phyloP scores from a whole-genome alignment of 2,888 invertebrate species.

The Acanthococcus lagerstroemiae region DNA sequence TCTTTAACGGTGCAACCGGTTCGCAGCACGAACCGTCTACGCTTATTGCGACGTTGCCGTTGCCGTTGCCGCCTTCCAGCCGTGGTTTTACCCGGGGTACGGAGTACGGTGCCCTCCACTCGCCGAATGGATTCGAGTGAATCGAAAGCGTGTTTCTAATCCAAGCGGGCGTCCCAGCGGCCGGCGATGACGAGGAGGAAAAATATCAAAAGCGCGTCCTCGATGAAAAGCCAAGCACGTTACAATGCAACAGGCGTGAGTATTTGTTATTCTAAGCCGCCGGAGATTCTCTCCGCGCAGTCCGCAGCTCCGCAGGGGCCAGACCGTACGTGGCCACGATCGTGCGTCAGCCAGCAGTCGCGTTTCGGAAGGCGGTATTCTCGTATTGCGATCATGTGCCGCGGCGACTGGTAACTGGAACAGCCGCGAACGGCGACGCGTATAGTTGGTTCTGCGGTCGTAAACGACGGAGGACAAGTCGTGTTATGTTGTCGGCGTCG shows the following conservation, averaged over 20 bases:
- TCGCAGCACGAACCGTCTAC: not conserved
- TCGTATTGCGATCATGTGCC: not conserved
- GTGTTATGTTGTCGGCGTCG: not conserved
- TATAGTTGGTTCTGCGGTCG: no score
- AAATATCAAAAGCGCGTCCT: not conserved
- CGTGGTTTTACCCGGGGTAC: no score
- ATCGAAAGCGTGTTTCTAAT: not conserved
- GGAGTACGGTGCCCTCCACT: not conserved
- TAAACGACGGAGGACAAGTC: no score
- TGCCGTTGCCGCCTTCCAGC: no score
- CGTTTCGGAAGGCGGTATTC: not conserved
- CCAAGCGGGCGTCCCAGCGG: not conserved
- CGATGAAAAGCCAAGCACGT: not conserved
- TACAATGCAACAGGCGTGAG: not conserved
- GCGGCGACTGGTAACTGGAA: not conserved
- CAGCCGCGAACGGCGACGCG: no score
- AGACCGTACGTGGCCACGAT: not conserved
- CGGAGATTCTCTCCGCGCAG: no score
- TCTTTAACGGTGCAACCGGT: not conserved
- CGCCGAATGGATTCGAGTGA: not conserved
- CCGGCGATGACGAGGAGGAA: not conserved
- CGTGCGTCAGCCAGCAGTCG: no score
- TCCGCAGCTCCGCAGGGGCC: no score
- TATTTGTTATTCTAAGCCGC: not conserved
- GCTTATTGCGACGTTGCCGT: no score